Evolutionary conservation across 2,113 vertebrate species (phyloP).

Genomic region (Mirounga angustirostris): DNA sequence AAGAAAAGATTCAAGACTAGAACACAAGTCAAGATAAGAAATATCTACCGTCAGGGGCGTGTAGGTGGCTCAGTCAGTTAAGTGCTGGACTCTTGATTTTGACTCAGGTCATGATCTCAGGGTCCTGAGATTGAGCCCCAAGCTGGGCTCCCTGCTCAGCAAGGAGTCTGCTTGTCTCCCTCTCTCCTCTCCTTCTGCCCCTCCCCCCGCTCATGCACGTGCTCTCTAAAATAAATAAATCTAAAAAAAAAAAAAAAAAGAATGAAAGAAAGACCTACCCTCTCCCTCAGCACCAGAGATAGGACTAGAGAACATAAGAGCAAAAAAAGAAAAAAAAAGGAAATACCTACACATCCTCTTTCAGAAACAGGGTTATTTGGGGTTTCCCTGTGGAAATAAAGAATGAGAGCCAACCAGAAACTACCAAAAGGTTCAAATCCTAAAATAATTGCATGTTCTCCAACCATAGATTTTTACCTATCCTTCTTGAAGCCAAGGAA

Average conservation of each 20-base stretch:
- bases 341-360: background rate
- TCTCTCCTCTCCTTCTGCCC: background rate
- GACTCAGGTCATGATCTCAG: background rate
- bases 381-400: background rate
- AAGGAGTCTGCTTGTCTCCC: background rate
- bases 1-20: background rate
- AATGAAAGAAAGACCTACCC: background rate
- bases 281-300: background rate
- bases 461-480: background rate
- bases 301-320: background rate
- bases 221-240: background rate
- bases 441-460: background rate
- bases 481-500: background rate
- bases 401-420: background rate
- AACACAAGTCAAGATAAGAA: background rate
- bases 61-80: background rate
- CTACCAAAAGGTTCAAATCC: background rate
- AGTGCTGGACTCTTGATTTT: background rate
- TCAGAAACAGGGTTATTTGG: background rate
- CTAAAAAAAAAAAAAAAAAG: background rate
- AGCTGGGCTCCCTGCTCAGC: background rate
- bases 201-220: rapidly evolving
- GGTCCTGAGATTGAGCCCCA: background rate
- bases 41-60: background rate
- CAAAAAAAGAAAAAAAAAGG: background rate